Evolutionary conservation across 2,888 invertebrate genomes (phyloP), one percentile per base, ranked within the genome.

Genomic region (Amiota minor): DNA sequence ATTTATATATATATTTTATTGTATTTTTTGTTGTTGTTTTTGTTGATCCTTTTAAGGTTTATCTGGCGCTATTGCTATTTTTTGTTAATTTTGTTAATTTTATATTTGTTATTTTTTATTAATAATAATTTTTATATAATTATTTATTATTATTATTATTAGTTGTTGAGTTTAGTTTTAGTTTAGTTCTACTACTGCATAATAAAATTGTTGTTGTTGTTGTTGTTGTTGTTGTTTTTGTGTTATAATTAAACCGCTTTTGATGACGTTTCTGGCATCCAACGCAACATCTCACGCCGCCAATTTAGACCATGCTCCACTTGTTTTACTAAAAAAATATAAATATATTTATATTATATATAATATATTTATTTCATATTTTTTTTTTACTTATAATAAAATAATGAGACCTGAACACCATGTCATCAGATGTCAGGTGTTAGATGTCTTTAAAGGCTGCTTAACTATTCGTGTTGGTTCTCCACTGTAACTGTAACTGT

Each of bases 231-330:
- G 35, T 35, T 35, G 35, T 35, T n/a, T n/a, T n/a, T n/a, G n/a
- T 35, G 35, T 35, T 35, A 35, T 79, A 81, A 78, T 88, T 89
- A 89, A 81, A 89, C 89, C 85, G 90, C 88, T 87, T 90, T 89
- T 86, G 89, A 89, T 87, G 90, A 89, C 88, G 89, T 88, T 87
- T 89, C 89, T 88, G 90, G 89, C 87, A 90, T 88, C 89, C 88
- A 90, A 86, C 89, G 89, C 87, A 89, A 86, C 87, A 90, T 89
- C 86, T 89, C 89, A 85, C 89, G 89, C 81, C 89, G 89, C 90
- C 89, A 89, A 85, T 88, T 89, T 86, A 89, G 86, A 88, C 89
- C 88, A 81, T 88, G 86, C 84, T 88, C 87, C 87, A 88, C 86
- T 80, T 86, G 86, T 89, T 89, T 89, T 86, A 90, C 89, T 89